Percentiles rank a stretch among this genome's conserved stretches.
Evolutionary conservation across 2,113 vertebrate species (phyloP).

Genomic region (Malurus alboscapulatus): DNA sequence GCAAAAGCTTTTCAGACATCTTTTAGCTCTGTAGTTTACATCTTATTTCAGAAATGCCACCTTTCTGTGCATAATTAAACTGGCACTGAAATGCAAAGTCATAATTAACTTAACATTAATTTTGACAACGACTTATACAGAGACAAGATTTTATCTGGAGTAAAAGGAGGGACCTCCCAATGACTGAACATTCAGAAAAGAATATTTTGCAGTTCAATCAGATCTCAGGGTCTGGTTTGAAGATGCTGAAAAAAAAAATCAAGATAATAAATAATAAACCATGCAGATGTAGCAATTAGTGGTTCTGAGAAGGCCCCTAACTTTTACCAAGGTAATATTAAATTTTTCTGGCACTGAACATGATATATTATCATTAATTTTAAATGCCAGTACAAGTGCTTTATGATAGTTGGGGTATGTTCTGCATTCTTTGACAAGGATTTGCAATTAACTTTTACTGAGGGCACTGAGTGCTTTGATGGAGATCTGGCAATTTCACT

Average conservation of each 20-base stretch:
- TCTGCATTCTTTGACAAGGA: not conserved
- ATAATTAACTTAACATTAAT: not conserved
- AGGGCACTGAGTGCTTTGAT: not conserved
- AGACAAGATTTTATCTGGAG: not conserved
- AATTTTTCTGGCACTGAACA: not conserved
- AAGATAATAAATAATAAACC: not conserved
- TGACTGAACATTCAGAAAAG: not conserved
- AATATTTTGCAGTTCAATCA: not conserved
- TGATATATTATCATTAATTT: constrained; percentile 1
- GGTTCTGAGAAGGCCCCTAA: not conserved
- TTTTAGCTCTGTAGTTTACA: accelerated
- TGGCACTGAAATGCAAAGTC: not conserved
- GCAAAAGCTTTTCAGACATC: not conserved
- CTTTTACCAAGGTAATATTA: not conserved
- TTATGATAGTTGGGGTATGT: not conserved
- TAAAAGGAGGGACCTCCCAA: not conserved
- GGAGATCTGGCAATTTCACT: not conserved
- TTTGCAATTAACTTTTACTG: constrained; percentile 2
- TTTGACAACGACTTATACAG: not conserved
- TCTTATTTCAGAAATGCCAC: not conserved
- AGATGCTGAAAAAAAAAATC: not conserved
- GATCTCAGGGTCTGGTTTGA: not conserved
- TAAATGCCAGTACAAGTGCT: not conserved
- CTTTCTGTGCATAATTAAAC: not conserved
- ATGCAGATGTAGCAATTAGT: not conserved